These are phyloP conservation scores for Ifrita kowaldi DNA, from an alignment of 2,113 vertebrate genomes.

Conservation along the genomic window DNA sequence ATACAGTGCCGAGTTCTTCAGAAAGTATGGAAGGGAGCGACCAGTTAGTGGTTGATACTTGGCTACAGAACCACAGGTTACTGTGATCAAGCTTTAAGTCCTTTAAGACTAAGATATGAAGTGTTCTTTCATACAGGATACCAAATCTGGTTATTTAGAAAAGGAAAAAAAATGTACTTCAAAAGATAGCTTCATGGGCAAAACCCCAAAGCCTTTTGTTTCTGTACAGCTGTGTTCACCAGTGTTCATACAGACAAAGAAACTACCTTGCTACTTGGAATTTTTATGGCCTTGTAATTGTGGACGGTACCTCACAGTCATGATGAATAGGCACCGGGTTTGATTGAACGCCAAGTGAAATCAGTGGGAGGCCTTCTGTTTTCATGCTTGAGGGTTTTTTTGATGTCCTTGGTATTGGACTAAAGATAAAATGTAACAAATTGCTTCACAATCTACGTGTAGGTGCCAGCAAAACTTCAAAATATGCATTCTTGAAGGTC, in stretches of 20 bases:
- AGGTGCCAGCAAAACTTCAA: neutral
- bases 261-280: neutral
- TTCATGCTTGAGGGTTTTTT: neutral
- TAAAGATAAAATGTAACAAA: neutral
- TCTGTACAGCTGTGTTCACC: neutral
- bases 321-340: neutral
- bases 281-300: neutral
- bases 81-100: neutral
- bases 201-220: neutral
- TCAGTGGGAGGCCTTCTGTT: neutral
- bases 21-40: neutral
- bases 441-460: neutral
- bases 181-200: neutral
- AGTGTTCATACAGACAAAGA: neutral
- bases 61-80: neutral
- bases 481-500: neutral
- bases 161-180: neutral
- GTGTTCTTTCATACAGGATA: neutral
- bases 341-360: neutral
- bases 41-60: neutral
- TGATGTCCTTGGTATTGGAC: neutral
- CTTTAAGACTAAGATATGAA: neutral
- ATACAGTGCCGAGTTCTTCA: neutral
- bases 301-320: neutral
- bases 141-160: neutral